phyloP scores from a whole-genome alignment of 2,797 vertebrate genomes.

The Siniperca undulata region DNA sequence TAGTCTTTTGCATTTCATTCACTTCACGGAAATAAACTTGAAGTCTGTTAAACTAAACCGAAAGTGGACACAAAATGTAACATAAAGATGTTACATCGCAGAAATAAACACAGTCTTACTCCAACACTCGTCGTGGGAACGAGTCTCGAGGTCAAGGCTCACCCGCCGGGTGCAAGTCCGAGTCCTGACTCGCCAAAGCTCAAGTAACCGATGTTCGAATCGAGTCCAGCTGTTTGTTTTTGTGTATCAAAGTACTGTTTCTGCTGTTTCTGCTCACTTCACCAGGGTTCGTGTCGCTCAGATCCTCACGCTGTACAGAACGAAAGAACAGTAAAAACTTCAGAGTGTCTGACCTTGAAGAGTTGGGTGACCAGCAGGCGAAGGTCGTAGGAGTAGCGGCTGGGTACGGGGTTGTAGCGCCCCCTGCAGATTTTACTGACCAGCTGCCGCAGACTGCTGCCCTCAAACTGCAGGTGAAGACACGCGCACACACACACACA shows the following conservation, averaged over 20 bases:
- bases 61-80: too few species aligned
- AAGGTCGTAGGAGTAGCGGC: conserved; percentile 87
- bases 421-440: conserved; percentile 92
- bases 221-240: too few species aligned
- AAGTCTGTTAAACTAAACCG: not conserved
- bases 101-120: too few species aligned
- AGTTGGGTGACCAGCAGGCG: conserved; percentile 88
- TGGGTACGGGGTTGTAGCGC: conserved; percentile 84
- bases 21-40: not conserved
- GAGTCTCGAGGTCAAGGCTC: too few species aligned
- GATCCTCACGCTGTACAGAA: not conserved
- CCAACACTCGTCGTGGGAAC: too few species aligned
- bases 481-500: not conserved
- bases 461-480: conserved; percentile 88
- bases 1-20: not conserved
- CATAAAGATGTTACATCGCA: too few species aligned
- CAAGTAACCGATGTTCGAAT: too few species aligned
- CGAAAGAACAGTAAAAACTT: not conserved
- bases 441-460: conserved; percentile 88
- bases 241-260: not conserved
- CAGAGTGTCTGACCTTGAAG: conserved; percentile 86
- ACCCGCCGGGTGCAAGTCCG: too few species aligned
- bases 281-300: not conserved
- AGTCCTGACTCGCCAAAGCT: too few species aligned
- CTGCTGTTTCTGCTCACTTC: not conserved